A percentile compares a stretch with the other conserved stretches of the same genome.
These are phyloP conservation scores for Eudyptes chrysolophus DNA, from an alignment of 2,113 vertebrate genomes.

Conservation along the genomic window DNA sequence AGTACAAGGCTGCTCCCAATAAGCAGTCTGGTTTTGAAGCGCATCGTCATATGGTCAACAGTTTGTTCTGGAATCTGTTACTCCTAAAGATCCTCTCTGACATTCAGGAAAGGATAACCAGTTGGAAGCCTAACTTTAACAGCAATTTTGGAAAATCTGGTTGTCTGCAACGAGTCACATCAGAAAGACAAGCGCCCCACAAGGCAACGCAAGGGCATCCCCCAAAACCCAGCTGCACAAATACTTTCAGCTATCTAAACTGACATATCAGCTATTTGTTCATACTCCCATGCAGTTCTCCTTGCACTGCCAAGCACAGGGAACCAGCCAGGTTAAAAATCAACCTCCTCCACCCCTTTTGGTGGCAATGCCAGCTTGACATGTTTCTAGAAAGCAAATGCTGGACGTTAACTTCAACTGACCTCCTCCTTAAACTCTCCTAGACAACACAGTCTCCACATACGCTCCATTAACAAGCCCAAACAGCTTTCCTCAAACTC, in stretches of 20 bases:
- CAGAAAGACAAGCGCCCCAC: not conserved
- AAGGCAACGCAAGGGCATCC: not conserved
- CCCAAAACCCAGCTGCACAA: slow-evolving; percentile 21
- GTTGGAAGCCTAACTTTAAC: not conserved
- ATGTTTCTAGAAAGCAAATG: slow-evolving; percentile 6
- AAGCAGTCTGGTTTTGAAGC: slow-evolving; percentile 30
- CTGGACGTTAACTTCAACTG: not conserved
- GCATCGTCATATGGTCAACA: slow-evolving; percentile 27
- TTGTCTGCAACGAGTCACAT: not conserved
- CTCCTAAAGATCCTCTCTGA: not conserved
- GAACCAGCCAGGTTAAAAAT: slow-evolving; percentile 52
- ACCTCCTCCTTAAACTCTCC: not conserved
- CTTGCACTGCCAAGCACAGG: not conserved
- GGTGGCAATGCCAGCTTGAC: not conserved
- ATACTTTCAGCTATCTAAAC: not conserved
- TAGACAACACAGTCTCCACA: not conserved
- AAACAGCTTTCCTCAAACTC: not conserved
- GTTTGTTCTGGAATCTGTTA: slow-evolving; percentile 46
- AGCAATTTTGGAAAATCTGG: not conserved
- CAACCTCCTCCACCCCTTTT: slow-evolving; percentile 42
- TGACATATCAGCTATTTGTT: not conserved
- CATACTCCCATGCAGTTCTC: not conserved
- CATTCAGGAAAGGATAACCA: not conserved
- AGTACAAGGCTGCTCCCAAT: slow-evolving; percentile 14
- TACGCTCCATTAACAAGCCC: not conserved